These are phyloP conservation scores for Perizoma flavofasciatum DNA, from an alignment of 2,888 invertebrate species.

Conservation along the genomic window DNA sequence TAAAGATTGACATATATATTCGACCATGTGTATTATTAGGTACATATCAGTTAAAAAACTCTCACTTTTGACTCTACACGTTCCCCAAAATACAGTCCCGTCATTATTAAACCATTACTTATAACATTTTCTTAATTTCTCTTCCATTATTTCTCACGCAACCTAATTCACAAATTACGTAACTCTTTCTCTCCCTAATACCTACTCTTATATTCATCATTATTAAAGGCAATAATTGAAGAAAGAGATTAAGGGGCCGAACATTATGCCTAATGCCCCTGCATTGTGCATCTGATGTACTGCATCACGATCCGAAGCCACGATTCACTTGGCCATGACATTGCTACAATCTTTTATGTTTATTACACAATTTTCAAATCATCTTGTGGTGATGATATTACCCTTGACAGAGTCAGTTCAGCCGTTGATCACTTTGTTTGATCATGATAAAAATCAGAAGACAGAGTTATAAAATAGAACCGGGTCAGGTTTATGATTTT, in stretches of 20 bases:
- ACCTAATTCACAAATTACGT: slow-evolving; percentile 44
- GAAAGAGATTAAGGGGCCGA: slow-evolving; percentile 57
- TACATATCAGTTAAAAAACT: too few species aligned
- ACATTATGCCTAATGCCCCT: slow-evolving; percentile 68
- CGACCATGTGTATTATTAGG: too few species aligned
- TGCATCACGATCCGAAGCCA: slow-evolving; percentile 70
- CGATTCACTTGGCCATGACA: slow-evolving; percentile 74
- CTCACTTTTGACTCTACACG: background rate
- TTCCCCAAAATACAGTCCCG: background rate
- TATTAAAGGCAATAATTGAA: slow-evolving; percentile 67
- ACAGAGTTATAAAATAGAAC: too few species aligned
- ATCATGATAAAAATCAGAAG: too few species aligned
- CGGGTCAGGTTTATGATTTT: too few species aligned
- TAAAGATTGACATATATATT: too few species aligned
- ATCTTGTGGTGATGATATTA: slow-evolving; percentile 22
- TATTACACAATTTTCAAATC: slow-evolving; percentile 38
- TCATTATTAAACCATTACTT: slow-evolving; percentile 13
- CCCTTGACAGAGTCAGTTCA: slow-evolving; percentile 31
- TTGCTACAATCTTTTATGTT: slow-evolving; percentile 65
- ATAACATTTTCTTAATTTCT: slow-evolving; percentile 19
- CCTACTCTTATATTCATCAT: slow-evolving; percentile 55
- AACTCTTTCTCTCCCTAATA: slow-evolving; percentile 50
- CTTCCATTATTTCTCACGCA: slow-evolving; percentile 37
- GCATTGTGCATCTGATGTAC: slow-evolving; percentile 69
- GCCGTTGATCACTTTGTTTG: background rate